phyloP scores from a whole-genome alignment of 2,797 vertebrate species.

The Falco novaeseelandiae region DNA sequence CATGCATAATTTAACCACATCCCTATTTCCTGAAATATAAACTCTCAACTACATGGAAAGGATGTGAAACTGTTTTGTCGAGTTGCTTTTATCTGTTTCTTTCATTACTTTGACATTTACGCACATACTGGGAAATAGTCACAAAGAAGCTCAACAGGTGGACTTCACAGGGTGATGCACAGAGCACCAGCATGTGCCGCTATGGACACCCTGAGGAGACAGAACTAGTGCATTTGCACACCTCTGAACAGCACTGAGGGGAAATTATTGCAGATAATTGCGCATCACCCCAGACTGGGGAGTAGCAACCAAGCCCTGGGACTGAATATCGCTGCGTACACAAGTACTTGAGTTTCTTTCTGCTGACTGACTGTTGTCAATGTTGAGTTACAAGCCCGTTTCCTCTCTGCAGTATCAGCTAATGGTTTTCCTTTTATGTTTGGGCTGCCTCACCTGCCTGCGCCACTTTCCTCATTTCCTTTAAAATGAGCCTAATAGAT shows the following conservation, averaged over 20 bases:
- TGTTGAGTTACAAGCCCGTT: conserved; percentile 21
- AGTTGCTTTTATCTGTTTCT: background rate
- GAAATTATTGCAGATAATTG: background rate
- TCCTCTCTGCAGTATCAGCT: background rate
- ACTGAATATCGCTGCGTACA: background rate
- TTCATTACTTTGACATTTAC: background rate
- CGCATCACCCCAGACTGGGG: background rate
- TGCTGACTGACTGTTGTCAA: background rate
- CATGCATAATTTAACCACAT: background rate
- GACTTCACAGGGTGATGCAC: background rate
- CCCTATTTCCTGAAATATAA: background rate
- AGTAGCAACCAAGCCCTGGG: background rate
- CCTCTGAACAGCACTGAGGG: background rate
- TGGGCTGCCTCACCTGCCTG: conserved; percentile 29
- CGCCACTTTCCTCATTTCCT: background rate
- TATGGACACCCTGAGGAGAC: background rate
- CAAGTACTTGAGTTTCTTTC: background rate
- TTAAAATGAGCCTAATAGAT: conserved; percentile 32
- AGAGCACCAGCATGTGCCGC: background rate
- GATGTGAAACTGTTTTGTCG: background rate
- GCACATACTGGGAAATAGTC: background rate
- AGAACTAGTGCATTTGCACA: background rate
- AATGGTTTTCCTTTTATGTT: conserved; percentile 18
- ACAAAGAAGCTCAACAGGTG: background rate
- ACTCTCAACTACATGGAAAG: background rate